These are phyloP conservation scores for Cheilosia urbana DNA, from an alignment of 2,888 invertebrate species.

Conservation along the genomic window DNA sequence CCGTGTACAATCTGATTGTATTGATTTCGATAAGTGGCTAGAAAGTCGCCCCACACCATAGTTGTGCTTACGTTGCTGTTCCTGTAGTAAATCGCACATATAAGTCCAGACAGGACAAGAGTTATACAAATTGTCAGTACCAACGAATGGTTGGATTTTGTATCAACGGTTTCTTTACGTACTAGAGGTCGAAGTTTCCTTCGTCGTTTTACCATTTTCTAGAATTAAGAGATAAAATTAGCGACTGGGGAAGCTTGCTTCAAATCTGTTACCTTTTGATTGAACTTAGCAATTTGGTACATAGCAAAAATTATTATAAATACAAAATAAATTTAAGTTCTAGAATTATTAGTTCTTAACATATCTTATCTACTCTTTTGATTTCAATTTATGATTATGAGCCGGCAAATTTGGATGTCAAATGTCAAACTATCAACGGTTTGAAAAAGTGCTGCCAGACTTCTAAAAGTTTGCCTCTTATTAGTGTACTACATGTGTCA, in stretches of 20 bases:
- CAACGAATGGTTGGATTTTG: neutral
- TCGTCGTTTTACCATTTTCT: conserved; percentile 58
- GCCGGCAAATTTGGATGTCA: neutral
- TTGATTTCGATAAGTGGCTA: conserved; percentile 77
- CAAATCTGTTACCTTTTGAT: conserved; percentile 33
- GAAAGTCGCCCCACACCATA: conserved; percentile 51
- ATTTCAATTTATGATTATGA: neutral
- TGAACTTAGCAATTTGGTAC: conserved; percentile 37
- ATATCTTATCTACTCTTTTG: conserved; percentile 3
- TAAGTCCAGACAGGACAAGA: neutral
- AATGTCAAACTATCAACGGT: neutral
- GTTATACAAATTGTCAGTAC: neutral
- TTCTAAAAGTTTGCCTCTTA: no score
- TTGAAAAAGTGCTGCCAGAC: neutral
- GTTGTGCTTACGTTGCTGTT: conserved; percentile 12
- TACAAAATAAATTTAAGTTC: neutral
- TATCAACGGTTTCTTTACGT: neutral
- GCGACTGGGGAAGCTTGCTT: neutral
- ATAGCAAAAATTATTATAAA: neutral
- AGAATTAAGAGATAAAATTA: neutral
- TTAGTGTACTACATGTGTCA: no score
- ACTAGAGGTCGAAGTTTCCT: conserved; percentile 52
- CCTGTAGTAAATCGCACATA: conserved; percentile 4
- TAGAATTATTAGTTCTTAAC: neutral
- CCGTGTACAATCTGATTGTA: conserved; percentile 80